Base-by-base conservation (phyloP, 2,888 invertebrate species). In the Clepsis dumicolana region DNA sequence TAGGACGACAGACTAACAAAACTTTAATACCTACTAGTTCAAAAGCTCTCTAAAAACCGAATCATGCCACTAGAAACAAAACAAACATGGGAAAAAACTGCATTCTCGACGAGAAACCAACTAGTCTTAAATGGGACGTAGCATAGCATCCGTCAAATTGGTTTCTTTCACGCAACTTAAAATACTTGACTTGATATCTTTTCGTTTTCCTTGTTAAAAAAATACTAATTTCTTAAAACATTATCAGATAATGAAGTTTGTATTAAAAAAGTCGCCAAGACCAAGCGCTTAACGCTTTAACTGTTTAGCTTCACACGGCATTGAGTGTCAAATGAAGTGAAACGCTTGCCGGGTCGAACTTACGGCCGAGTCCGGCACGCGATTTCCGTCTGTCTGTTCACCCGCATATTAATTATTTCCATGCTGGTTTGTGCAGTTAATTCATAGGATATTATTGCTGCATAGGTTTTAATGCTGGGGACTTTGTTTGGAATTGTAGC, bases 311-410 rank as follows among this genome's bases (percentile, higher is more conserved):
- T 72, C 57, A 35, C 29, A 50, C 50, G 59, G 54, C 57, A 60
- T 59, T 61, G 64, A 61, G 66, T 65, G 74, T 70, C 68, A 68
- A 71, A 70, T 63, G 66, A 68, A 71, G 70, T 64, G 68, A 61
- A 68, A 73, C 70, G 48, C 65, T 53, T 70, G 70, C 27, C 18
- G 54, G 62, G 44, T 65, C 29, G 48, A 54, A 63, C 59, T 27
- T 64, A 50, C 48, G 56, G 62, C 65, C 56, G 52, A 18, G 48
- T 32, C 65, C 66, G 78, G 78, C 85, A 83, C 85, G 85, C 84
- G 76, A 85, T 73, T 66, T 71, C 78, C 84, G 83, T 80, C 82
- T 73, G 73, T 82, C 7, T 56, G 32, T 32, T 35, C 35, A 12
- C 32, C n/a, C 14, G 21, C 18, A 32, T 32, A 35, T 56, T 32